These are phyloP conservation scores for Lemur catta DNA, from an alignment of 2,797 vertebrate genomes.

Conservation along the genomic window DNA sequence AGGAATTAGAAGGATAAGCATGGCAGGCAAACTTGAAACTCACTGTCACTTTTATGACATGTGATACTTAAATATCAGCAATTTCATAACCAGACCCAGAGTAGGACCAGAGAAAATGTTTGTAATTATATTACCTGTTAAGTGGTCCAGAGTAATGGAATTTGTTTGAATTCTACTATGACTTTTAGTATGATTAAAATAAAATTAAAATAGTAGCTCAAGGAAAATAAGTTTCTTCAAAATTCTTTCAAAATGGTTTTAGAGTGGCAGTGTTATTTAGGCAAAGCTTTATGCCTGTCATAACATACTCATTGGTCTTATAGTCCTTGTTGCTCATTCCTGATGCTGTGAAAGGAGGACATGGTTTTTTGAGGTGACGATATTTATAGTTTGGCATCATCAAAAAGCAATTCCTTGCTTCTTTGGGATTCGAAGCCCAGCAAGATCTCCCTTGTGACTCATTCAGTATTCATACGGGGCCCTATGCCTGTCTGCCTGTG, in stretches of 20 bases:
- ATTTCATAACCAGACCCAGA: background rate
- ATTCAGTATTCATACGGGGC: constrained; percentile 76
- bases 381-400: constrained; percentile 76
- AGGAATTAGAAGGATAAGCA: background rate
- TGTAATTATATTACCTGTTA: background rate
- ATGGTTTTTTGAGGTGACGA: constrained; percentile 67
- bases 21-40: background rate
- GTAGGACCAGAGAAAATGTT: background rate
- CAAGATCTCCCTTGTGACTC: constrained; percentile 77
- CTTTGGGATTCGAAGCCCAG: constrained; percentile 71
- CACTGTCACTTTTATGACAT: background rate
- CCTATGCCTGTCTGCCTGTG: constrained; percentile 52
- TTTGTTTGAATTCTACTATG: background rate
- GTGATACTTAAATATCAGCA: background rate
- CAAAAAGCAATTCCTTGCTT: constrained; percentile 76
- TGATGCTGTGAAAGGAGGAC: constrained; percentile 48
- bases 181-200: constrained; percentile 3
- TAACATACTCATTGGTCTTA: rapidly evolving
- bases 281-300: background rate
- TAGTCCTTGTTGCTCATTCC: background rate
- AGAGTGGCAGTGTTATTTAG: background rate
- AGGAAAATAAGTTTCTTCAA: background rate
- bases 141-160: background rate
- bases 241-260: background rate
- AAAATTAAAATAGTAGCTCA: background rate